Conservation (phyloP, 2,888 invertebrate genomes). For the Epinotia ramella region DNA sequence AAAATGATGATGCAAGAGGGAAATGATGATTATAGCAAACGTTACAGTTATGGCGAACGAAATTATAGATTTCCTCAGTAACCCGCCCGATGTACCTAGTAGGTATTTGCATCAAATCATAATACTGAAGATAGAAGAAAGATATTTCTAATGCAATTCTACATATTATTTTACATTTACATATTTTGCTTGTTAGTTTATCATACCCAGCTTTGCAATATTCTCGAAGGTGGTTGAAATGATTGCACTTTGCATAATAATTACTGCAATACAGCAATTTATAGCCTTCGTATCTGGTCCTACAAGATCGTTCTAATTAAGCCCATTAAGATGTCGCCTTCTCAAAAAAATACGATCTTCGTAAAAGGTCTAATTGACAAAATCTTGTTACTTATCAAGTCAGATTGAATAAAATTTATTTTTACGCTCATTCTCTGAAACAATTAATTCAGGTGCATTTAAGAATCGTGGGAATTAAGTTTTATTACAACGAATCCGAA, state of each 20-base stretch:
- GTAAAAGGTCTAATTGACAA: conserved; percentile 35
- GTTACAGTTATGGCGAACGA: too few relatives aligned
- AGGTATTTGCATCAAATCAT: neutral
- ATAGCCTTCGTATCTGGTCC: conserved; percentile 19
- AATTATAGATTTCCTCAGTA: too few relatives aligned
- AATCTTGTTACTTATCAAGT: conserved; percentile 32
- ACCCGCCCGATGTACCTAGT: neutral
- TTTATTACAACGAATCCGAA: conserved; percentile 1
- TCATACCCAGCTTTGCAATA: neutral
- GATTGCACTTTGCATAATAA: conserved; percentile 3
- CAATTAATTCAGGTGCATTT: conserved; percentile 36
- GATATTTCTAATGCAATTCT: neutral
- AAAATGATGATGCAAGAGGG: too few relatives aligned
- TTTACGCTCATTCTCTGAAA: conserved; percentile 30
- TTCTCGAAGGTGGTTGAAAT: conserved; percentile 12
- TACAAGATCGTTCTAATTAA: conserved; percentile 31
- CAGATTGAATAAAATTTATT: conserved; percentile 38
- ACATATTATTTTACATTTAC: neutral
- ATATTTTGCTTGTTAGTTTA: neutral
- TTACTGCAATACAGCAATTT: conserved; percentile 3
- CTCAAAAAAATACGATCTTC: conserved; percentile 22
- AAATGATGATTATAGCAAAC: too few relatives aligned
- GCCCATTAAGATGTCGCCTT: conserved; percentile 39
- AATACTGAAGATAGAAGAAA: neutral
- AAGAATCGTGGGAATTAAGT: conserved; percentile 40